Evolutionary conservation across 1,140 invertebrate genomes (phyloP).

Genomic region (Drosophila willistoni): DNA sequence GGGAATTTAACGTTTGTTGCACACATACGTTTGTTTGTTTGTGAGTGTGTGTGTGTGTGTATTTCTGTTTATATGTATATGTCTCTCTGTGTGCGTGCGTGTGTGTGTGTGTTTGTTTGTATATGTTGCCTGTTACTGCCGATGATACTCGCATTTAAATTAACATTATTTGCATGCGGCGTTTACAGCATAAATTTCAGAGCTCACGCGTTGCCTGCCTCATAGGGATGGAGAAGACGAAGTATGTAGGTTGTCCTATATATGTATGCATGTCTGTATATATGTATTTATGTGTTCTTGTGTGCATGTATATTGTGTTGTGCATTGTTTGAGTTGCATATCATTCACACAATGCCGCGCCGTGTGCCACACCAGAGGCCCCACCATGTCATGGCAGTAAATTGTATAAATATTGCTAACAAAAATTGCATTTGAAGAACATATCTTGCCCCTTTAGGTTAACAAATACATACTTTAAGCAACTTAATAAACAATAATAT

Average conservation of each 20-base stretch:
- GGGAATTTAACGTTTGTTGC: slow-evolving; percentile 29
- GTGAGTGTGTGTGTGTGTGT: not conserved
- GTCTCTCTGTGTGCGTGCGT: not conserved
- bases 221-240: not conserved
- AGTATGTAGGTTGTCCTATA: not conserved
- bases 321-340: slow-evolving; percentile 54
- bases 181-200: slow-evolving; percentile 75
- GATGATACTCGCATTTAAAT: slow-evolving; percentile 80
- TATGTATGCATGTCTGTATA: not conserved
- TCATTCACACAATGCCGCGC: slow-evolving; percentile 47
- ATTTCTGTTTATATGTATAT: too few species aligned
- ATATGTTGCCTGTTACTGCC: slow-evolving; percentile 46
- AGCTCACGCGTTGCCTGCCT: slow-evolving; percentile 29
- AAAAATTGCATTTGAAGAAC: slow-evolving; percentile 5
- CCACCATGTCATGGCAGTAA: slow-evolving; percentile 56
- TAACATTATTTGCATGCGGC: slow-evolving; percentile 80
- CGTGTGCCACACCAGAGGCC: slow-evolving; percentile 12
- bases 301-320: slow-evolving; percentile 3
- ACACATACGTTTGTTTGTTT: slow-evolving; percentile 12
- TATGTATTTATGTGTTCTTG: not conserved
- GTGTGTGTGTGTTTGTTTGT: slow-evolving; percentile 28
- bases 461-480: not conserved
- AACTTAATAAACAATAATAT: not conserved
- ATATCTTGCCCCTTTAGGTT: not conserved
- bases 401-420: slow-evolving; percentile 50